Evolutionary conservation across 2,113 vertebrate species (phyloP).

Genomic region (Tenrec ecaudatus): DNA sequence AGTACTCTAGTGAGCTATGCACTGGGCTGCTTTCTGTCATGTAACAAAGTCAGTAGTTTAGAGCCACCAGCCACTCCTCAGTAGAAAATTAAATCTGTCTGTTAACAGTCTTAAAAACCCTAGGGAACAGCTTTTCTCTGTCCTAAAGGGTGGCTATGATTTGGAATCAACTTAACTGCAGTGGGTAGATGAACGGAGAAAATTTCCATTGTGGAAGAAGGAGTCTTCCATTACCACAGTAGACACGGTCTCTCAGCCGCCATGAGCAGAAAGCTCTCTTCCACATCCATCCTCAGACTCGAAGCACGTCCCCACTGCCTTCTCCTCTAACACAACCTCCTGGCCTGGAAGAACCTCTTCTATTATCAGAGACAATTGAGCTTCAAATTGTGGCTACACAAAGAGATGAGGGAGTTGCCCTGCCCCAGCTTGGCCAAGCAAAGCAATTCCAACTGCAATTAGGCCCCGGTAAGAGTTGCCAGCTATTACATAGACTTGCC

Average conservation of each 20-base stretch:
- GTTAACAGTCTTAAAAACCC: no score
- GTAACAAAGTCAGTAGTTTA: no score
- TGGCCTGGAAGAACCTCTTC: background rate
- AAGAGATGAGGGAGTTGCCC: background rate
- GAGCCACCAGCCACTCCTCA: no score
- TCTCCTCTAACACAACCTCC: background rate
- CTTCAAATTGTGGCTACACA: background rate
- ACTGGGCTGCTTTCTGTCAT: no score
- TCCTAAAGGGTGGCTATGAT: no score
- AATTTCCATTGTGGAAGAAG: background rate
- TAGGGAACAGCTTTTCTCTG: no score
- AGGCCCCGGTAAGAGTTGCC: background rate
- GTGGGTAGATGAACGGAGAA: background rate
- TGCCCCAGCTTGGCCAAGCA: background rate
- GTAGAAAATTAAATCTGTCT: no score
- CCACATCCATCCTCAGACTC: background rate
- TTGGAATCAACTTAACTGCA: no score
- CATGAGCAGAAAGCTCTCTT: background rate
- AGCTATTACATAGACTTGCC: background rate
- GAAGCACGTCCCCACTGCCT: slow-evolving; percentile 1
- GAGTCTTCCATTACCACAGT: background rate
- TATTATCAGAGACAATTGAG: background rate
- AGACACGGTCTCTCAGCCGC: background rate
- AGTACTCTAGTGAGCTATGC: no score
- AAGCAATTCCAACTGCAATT: background rate